Base-by-base conservation (phyloP, 2,797 vertebrate genomes). In the Clarias laeviceps region DNA sequence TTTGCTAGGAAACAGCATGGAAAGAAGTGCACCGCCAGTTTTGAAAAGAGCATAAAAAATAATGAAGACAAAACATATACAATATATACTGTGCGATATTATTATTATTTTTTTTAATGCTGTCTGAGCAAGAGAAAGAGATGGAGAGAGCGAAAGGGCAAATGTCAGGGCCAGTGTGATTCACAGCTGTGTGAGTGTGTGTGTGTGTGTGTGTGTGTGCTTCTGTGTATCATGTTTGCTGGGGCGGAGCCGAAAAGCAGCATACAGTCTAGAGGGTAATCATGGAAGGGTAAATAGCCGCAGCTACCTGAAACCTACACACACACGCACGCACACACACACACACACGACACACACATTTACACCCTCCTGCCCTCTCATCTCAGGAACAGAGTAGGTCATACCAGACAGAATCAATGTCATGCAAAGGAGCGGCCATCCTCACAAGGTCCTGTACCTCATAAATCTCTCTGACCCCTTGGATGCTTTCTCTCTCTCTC, bases 381-480 rank as follows among this genome's bases (percentile, higher is more conserved):
- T 56, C 61, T 54, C n/a, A 81, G 88, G 88, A 87, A 92, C 90
- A 85, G 65, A 8, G 74, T 88, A 91, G 89, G 90, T 90, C 68
- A 72, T 87, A 1, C 5, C 72, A 84, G 87, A 89, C 66, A 89
- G 82, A 37, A 76, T 86, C 83, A 73, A 72, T 86, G 88, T 89
- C 87, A 91, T 70, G 82, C 81, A 61, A 88, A 85, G 88, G 79
- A 69, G 80, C 73, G 76, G 73, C 54, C 73, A 29, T 54, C 73
- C 56, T 78, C 74, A 24, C 56, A 78, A 61, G 74, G 76, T 80
- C 84, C 82, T 45, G 80, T 70, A 87, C 87, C 78, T 92, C 89
- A 87, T 94, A 94, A 94, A 95, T 94, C 92, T 90, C 57, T 82
- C 66, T 89, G 90, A 90, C 90, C 88, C 85, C 45, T 87, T 37